Conservation (phyloP, 2,113 vertebrate species). For the Tetrax tetrax region DNA sequence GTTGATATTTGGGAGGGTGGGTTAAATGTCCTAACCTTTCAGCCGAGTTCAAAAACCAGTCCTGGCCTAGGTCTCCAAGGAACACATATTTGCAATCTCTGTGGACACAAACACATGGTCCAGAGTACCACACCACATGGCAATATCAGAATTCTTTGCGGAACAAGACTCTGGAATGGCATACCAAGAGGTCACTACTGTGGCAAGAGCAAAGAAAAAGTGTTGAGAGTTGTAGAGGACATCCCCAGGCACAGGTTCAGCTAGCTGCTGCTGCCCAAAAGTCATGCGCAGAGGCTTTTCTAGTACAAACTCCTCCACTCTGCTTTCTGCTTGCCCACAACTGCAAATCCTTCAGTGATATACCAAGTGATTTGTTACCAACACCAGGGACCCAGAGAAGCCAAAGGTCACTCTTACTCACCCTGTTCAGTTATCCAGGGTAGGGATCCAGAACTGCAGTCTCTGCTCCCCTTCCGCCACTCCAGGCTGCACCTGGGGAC, state of each 20-base stretch:
- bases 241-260: not conserved
- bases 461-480: not conserved
- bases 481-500: not conserved
- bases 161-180: not conserved
- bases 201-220: not conserved
- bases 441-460: not conserved
- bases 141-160: not conserved
- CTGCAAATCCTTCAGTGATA: not conserved
- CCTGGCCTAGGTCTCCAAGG: not conserved
- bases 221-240: not conserved
- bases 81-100: not conserved
- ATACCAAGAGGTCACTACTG: not conserved
- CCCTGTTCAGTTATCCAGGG: not conserved
- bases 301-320: not conserved
- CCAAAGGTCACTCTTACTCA: not conserved
- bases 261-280: not conserved
- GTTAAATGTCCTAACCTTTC: not conserved
- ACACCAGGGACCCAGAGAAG: not conserved
- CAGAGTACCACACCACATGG: not conserved
- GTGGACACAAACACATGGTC: not conserved
- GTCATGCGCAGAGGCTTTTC: fast-evolving
- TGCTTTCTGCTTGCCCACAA: not conserved
- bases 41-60: not conserved
- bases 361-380: not conserved
- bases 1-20: not conserved